A percentile compares a stretch with the other conserved stretches of the same genome.
These are phyloP conservation scores for Trypoxylus dichotomus DNA, from an alignment of 1,140 invertebrate species.

Conservation along the genomic window DNA sequence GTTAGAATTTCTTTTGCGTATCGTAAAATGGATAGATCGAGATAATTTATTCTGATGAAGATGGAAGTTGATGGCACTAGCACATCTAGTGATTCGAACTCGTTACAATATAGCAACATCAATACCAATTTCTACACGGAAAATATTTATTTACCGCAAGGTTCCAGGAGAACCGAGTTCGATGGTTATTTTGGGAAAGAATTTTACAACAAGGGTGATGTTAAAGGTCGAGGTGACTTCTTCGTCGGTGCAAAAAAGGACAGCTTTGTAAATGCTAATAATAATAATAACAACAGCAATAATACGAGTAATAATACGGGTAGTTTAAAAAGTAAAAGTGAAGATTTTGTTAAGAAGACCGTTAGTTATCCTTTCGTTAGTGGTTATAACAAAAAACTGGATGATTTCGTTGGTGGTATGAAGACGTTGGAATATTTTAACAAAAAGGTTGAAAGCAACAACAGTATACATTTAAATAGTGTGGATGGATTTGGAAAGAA, in stretches of 20 bases:
- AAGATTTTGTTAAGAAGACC: constrained; percentile 36
- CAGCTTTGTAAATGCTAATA: constrained; percentile 34
- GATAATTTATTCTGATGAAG: not conserved
- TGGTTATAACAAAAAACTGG: constrained; percentile 43
- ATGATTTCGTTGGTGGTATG: constrained; percentile 36
- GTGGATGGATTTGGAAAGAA: constrained; percentile 50
- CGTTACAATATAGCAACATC: constrained; percentile 31
- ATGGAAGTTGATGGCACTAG: constrained; percentile 50
- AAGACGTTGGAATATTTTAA: constrained; percentile 38
- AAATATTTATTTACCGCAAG: constrained; percentile 43
- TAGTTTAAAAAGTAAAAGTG: constrained; percentile 41
- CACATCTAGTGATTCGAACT: constrained; percentile 49
- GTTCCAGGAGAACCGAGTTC: constrained; percentile 41
- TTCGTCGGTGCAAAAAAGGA: constrained; percentile 37
- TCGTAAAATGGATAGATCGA: not conserved
- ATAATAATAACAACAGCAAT: constrained; percentile 4
- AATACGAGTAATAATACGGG: constrained; percentile 33
- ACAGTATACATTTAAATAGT: constrained; percentile 46
- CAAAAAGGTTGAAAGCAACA: constrained; percentile 39
- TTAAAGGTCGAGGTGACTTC: constrained; percentile 35
- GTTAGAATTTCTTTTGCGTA: not conserved
- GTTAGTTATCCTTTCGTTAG: not conserved
- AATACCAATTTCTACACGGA: constrained; percentile 48
- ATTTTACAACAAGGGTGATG: constrained; percentile 34
- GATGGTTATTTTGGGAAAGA: constrained; percentile 42